These are phyloP conservation scores for Lytechinus pictus DNA, from an alignment of 35 echinoderm and acorn worm genomes.

Conservation along the genomic window DNA sequence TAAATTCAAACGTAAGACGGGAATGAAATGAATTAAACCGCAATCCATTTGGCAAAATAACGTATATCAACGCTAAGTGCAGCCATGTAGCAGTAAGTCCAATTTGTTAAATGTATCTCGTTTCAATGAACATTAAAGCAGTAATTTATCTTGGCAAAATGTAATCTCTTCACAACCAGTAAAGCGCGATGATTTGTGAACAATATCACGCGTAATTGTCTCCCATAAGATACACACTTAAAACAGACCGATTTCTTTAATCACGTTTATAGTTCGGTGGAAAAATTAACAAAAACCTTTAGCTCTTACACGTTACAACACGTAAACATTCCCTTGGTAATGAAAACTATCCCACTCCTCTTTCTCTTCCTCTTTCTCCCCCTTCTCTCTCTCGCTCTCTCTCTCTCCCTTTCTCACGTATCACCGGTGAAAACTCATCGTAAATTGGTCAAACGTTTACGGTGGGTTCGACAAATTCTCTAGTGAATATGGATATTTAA, in stretches of 20 bases:
- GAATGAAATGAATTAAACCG: background rate
- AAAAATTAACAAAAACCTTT: background rate
- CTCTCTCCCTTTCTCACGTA: too few relatives aligned
- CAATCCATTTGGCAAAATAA: background rate
- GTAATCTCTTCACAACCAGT: background rate
- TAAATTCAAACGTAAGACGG: too few relatives aligned
- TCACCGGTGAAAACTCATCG: too few relatives aligned
- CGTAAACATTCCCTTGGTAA: background rate
- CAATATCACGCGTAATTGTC: background rate
- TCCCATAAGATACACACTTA: background rate
- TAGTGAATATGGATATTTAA: too few relatives aligned
- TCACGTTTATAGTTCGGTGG: background rate
- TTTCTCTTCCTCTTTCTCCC: too few relatives aligned
- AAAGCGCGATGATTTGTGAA: background rate
- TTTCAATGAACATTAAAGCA: background rate
- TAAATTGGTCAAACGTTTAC: too few relatives aligned
- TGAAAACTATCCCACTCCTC: too few relatives aligned
- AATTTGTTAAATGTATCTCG: constrained; percentile 1
- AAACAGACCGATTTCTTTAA: background rate
- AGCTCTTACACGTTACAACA: background rate
- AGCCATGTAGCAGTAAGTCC: background rate
- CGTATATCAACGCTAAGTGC: background rate
- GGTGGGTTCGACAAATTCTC: too few relatives aligned
- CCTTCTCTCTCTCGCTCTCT: too few relatives aligned
- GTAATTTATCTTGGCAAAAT: background rate